Evolutionary conservation across 2,797 vertebrate species (phyloP).

Genomic region (Epinephelus malabaricus): DNA sequence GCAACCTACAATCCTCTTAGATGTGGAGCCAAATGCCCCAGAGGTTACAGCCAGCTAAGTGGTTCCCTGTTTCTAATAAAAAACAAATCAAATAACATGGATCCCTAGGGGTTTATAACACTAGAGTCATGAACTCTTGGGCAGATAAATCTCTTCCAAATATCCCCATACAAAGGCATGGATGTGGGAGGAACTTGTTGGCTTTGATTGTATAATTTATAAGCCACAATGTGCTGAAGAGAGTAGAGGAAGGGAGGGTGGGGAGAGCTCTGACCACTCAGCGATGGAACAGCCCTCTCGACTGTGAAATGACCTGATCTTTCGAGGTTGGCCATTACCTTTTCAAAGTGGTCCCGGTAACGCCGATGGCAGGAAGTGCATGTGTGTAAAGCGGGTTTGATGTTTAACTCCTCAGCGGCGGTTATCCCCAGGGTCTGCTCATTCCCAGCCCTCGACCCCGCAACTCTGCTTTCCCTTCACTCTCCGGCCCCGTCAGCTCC

Average conservation of each 20-base stretch:
- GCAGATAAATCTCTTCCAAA: conserved; percentile 67
- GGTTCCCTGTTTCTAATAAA: conserved; percentile 82
- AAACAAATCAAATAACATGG: conserved; percentile 79
- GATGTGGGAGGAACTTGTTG: conserved; percentile 55
- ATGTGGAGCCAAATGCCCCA: conserved; percentile 76
- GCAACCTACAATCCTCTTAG: conserved; percentile 66
- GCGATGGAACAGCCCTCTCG: conserved; percentile 51
- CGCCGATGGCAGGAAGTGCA: conserved; percentile 62
- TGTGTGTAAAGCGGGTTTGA: conserved; percentile 74
- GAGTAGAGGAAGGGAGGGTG: not conserved
- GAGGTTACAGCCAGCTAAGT: conserved; percentile 77
- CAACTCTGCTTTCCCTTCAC: conserved; percentile 35
- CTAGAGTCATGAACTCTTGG: conserved; percentile 68
- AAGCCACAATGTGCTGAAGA: conserved; percentile 30
- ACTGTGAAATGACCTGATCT: conserved; percentile 69
- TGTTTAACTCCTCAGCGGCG: conserved; percentile 78
- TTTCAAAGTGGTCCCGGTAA: conserved; percentile 55
- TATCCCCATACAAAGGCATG: conserved; percentile 56
- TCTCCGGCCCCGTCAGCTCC: conserved; percentile 51
- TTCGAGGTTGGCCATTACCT: conserved; percentile 68
- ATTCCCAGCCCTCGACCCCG: conserved; percentile 25
- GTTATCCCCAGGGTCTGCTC: conserved; percentile 61
- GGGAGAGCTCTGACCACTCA: conserved; percentile 35
- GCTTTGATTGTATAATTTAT: conserved; percentile 64
- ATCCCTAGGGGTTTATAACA: conserved; percentile 70